Base-by-base conservation (phyloP, 1,140 invertebrate species). In the Caenorhabditis inopinata region DNA sequence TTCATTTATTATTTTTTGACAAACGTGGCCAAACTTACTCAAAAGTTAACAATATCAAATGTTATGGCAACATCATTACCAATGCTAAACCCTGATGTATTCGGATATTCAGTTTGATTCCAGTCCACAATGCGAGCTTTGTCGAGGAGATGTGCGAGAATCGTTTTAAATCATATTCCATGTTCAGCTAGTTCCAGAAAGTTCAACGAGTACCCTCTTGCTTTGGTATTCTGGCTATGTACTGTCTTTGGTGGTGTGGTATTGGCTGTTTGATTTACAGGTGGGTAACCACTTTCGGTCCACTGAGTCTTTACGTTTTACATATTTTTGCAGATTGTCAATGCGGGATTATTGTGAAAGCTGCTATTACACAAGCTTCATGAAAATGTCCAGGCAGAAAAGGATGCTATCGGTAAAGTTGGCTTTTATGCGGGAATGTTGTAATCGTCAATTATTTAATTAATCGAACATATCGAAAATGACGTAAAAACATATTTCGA, bases 391-490 rank as follows among this genome's bases (percentile, higher is more conserved):
- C n/a, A 38, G 29, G 12, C 58, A 29, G 32, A 68, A 68, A n/a
- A 68, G 58, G 21, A 68, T 68, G 58, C 11, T 68, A 38, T 38
- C 32, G 58, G 58, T 68, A 38, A 68, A 7, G 12, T 68, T 58
- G 29, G 25, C n/a, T 58, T 16, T 2, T 21, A 5, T 3, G 12
- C 58, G 58, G 58, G 38, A 68, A 68, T 68, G 58, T 11, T 68
- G 58, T 68, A 68, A 68, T 68, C 32, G 58, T 68, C n/a, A 21
- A 32, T 68, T 68, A 68, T 38, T 42, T 68, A 68, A 68, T 68
- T 68, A 68, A 38, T 68, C 58, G 38, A 68, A 68, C 58, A 68
- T 18, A 68, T n/a, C 58, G 58, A 18, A 21, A 35, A 68, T 1
- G 35, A 27, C 38, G 35, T n/a, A n/a, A n/a, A n/a, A n/a, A 42